Conservation (phyloP, 2,888 invertebrate species). For the Chrysina gloriosa region DNA sequence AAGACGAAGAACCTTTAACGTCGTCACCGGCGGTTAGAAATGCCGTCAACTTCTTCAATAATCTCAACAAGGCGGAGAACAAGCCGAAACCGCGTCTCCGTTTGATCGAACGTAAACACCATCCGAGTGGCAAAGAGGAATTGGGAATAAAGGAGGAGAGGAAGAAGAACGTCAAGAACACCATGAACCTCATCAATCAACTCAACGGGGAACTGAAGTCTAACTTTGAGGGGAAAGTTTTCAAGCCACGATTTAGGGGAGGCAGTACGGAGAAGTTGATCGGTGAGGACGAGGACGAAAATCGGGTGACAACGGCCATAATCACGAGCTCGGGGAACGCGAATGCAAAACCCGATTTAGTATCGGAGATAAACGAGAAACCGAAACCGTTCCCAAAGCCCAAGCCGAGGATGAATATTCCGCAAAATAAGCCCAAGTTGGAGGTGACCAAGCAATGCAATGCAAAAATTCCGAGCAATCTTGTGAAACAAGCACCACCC, state of each 20-base stretch:
- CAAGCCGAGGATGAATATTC: slow-evolving; percentile 5
- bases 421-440: slow-evolving; percentile 4
- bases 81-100: slow-evolving; percentile 35
- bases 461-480: no score
- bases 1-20: slow-evolving; percentile 46
- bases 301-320: no score
- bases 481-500: no score
- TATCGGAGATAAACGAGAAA: slow-evolving; percentile 27
- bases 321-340: neutral
- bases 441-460: neutral
- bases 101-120: slow-evolving; percentile 13
- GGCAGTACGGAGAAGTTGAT: slow-evolving; percentile 37
- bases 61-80: slow-evolving; percentile 38
- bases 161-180: slow-evolving; percentile 23
- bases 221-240: slow-evolving; percentile 24
- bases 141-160: no score
- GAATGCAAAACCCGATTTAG: slow-evolving; percentile 39
- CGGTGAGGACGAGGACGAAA: slow-evolving; percentile 4
- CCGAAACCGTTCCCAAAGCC: slow-evolving; percentile 30
- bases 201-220: slow-evolving; percentile 23
- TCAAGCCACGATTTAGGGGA: slow-evolving; percentile 35
- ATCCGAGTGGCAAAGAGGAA: no score
- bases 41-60: slow-evolving; percentile 49
- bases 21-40: slow-evolving; percentile 48
- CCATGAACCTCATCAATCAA: slow-evolving; percentile 33